These are phyloP conservation scores for Drosophila hamatofila DNA, from an alignment of 2,888 invertebrate species.

Conservation along the genomic window DNA sequence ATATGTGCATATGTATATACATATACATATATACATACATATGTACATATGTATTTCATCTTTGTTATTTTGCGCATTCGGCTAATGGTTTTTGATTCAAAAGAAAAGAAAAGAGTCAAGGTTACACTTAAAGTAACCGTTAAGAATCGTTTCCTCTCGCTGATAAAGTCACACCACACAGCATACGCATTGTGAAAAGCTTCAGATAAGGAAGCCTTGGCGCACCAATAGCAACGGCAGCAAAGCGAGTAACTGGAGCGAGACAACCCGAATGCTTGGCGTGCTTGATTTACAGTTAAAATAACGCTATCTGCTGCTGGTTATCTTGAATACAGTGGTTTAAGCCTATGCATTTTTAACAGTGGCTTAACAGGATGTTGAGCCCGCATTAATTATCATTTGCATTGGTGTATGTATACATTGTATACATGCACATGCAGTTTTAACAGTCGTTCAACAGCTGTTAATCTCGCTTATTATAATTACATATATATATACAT, in stretches of 20 bases:
- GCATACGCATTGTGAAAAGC: slow-evolving; percentile 14
- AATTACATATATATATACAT: neutral
- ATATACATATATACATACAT: neutral
- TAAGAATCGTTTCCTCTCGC: slow-evolving; percentile 37
- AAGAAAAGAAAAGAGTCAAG: slow-evolving; percentile 32
- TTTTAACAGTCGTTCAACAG: neutral
- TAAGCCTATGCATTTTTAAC: neutral
- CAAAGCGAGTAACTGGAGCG: slow-evolving; percentile 42
- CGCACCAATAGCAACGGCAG: neutral
- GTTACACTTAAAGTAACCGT: slow-evolving; percentile 36
- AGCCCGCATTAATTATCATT: neutral
- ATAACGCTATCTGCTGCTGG: neutral
- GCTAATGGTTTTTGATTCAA: slow-evolving; percentile 16
- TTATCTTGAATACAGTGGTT: slow-evolving; percentile 17
- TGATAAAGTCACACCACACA: slow-evolving; percentile 35
- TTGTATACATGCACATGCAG: neutral
- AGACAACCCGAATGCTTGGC: slow-evolving; percentile 18
- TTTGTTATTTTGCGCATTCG: neutral
- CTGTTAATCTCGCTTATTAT: neutral
- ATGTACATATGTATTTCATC: neutral
- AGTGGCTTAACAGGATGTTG: slow-evolving; percentile 4
- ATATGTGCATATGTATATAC: neutral
- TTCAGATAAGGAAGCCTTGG: slow-evolving; percentile 21
- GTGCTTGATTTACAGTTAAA: slow-evolving; percentile 28
- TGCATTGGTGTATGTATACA: neutral